Base-by-base conservation (phyloP, 2,113 vertebrate species). In the Daboia siamensis region DNA sequence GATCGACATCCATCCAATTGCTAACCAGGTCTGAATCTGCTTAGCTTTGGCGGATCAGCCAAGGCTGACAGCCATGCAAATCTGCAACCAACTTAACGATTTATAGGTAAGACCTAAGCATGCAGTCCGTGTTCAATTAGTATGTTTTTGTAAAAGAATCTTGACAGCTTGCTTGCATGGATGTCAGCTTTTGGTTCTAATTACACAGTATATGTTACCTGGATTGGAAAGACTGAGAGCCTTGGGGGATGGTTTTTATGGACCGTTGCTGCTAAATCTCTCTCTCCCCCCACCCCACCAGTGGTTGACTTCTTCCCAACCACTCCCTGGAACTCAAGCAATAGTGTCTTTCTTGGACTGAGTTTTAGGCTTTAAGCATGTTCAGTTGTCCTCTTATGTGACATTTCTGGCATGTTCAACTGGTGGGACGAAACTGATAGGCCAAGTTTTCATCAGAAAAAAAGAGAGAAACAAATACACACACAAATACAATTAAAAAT, bases 321-420 rank as follows among this genome's bases (percentile, higher is more conserved):
- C 94, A 95, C 95, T 95, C 96, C 95, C 92, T 94, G 94, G 89
- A 97, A 94, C 0, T 93, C 95, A 96, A 97, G 93, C 95, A 91
- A 91, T 94, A 95, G 96, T 96, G 94, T 96, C 96, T 97, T 96
- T 96, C 96, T 96, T 97, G 94, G 94, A 96, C 94, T 95, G 94
- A 95, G 95, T 96, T 97, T 95, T 92, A 94, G 95, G 97, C 96
- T 93, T 56, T 94, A 95, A 95, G 96, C 95, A 94, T 96, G 94
- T 97, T 96, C 94, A 95, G 94, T 96, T 96, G 96, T 97, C 95
- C 96, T 96, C 96, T 94, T 93, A 94, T 95, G 94, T 97, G 96
- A 96, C 96, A 96, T 97, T 97, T 96, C 94, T 97, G 96, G 94
- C 96, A 96, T 95, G 95, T 96, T 96, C 96, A 96, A 94, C 95